A percentile compares a stretch with the other conserved stretches of the same genome.
Conservation (phyloP, 2,888 invertebrate species). For the Calameuta pallipes region DNA sequence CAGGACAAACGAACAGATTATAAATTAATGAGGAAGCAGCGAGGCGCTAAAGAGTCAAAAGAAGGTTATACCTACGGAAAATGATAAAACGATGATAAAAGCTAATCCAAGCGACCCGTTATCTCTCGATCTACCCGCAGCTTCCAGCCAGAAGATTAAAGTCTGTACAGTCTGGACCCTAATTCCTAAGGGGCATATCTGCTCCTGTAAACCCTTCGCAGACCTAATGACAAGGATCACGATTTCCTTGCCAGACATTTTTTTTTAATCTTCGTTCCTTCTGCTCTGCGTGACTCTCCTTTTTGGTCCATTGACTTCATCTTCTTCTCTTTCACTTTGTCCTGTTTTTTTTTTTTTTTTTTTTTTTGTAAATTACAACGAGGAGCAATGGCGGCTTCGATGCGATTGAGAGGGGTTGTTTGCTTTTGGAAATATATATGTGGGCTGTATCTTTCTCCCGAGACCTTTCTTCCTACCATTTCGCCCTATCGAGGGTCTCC, state of each 20-base stretch:
- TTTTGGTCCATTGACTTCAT: constrained; percentile 3
- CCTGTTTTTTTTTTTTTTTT: constrained; percentile 16
- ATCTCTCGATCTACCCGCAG: too few relatives aligned
- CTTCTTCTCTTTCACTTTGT: neutral
- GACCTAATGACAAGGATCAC: too few relatives aligned
- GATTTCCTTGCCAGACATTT: neutral
- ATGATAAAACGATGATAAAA: too few relatives aligned
- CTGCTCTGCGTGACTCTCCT: neutral
- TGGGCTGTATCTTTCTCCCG: neutral
- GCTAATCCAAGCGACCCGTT: too few relatives aligned
- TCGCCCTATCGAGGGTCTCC: too few relatives aligned
- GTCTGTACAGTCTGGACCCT: too few relatives aligned
- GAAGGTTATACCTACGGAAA: neutral
- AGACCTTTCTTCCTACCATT: neutral
- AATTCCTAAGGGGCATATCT: too few relatives aligned
- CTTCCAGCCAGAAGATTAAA: too few relatives aligned
- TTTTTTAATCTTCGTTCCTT: neutral
- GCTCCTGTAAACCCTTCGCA: too few relatives aligned
- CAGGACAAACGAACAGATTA: constrained; percentile 17
- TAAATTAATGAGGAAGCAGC: constrained; percentile 2
- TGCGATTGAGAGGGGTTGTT: constrained; percentile 26
- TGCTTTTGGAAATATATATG: constrained; percentile 27
- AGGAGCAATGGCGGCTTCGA: constrained; percentile 28
- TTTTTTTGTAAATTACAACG: constrained; percentile 29
- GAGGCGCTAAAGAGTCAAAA: neutral